Evolutionary conservation across 2,797 vertebrate genomes (phyloP).

Genomic region (Siniperca obscura): DNA sequence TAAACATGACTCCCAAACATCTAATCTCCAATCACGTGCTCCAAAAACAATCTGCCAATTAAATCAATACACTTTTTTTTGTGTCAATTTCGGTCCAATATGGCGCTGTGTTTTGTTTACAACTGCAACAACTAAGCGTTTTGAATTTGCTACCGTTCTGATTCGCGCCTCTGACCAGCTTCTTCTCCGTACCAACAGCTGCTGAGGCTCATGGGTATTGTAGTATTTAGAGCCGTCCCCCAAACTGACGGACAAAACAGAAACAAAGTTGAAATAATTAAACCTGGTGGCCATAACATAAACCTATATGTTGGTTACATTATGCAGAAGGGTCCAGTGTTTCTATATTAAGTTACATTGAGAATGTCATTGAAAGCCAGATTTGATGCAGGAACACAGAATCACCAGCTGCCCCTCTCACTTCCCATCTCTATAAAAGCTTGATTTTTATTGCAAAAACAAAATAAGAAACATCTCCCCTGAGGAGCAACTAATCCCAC

Average conservation of each 20-base stretch:
- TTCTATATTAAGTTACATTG: not conserved
- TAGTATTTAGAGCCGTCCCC: not conserved
- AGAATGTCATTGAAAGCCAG: not conserved
- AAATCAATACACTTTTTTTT: too few species aligned
- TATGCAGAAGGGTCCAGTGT: not conserved
- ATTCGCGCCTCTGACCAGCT: too few species aligned
- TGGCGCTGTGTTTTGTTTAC: too few species aligned
- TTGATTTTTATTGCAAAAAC: not conserved
- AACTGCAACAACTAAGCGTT: too few species aligned
- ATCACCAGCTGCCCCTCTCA: not conserved
- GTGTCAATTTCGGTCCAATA: too few species aligned
- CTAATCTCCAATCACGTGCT: too few species aligned
- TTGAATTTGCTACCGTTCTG: too few species aligned
- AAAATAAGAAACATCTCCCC: not conserved
- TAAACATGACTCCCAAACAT: too few species aligned
- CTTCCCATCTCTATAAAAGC: not conserved
- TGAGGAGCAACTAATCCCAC: not conserved
- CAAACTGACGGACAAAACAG: not conserved
- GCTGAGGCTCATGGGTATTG: conserved; percentile 10
- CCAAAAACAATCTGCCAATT: too few species aligned
- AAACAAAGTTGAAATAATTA: not conserved
- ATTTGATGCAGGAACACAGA: not conserved
- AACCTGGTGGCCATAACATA: not conserved
- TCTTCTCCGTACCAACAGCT: not conserved
- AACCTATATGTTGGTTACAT: not conserved